Base-by-base conservation (phyloP, 1,140 invertebrate species). In the Drosophila albomicans region DNA sequence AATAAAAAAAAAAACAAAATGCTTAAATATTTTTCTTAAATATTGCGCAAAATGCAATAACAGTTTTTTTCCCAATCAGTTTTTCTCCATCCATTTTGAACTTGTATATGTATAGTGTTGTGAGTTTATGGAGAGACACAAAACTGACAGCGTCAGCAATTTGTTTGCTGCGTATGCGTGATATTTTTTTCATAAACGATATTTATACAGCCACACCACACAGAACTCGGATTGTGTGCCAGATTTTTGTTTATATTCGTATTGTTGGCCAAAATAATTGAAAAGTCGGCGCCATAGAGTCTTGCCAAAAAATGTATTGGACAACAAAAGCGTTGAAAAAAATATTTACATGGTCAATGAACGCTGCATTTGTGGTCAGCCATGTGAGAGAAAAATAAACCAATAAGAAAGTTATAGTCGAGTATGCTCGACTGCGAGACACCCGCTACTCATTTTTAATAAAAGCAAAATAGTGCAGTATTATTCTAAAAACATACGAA, bases 121-220 rank as follows among this genome's bases (percentile, higher is more conserved):
- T 56, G 5, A 38, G 54, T 69, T 57, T 75, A 56, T 82, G 57
- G 75, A 28, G 66, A 69, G 20, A 45, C 63, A 73, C 71, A 82
- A 84, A 81, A 84, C 67, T 73, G 85, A 85, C 85, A 73, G 57
- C 54, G 75, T 74, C 51, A 80, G 72, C 71, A 66, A 80, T 88
- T 88, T 79, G 56, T 88, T 79, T 89, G 67, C 51, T 82, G 85
- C 69, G 79, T 69, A 72, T 76, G 67, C 63, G 63, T 58, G 28
- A 32, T 30, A 54, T 62, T 82, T 82, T 76, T 65, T 79, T 58
- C 56, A 71, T 56, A 63, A 67, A 28, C 51, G 32, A 45, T 64
- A 82, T 76, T 85, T 85, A 75, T 68, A 62, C 82, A 66, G 43
- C 59, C 59, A 35, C 30, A 45, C 35, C 32, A 7, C 20, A 25